These are phyloP conservation scores for Acanthopleura granulata DNA, from an alignment of 2,888 invertebrate species.

Conservation along the genomic window DNA sequence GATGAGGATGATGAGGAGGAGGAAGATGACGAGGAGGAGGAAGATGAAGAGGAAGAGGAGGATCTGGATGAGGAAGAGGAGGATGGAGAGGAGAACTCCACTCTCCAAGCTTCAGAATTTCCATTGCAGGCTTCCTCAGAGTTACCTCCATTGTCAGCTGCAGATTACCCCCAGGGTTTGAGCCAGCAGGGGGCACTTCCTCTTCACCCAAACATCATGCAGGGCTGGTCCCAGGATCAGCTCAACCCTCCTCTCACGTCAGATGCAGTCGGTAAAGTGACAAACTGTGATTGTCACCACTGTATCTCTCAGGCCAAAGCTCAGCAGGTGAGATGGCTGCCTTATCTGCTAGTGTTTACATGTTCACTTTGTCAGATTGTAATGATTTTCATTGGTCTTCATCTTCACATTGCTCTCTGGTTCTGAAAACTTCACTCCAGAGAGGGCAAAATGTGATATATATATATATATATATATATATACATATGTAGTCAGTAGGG, in stretches of 20 bases:
- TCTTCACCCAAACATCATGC: background rate
- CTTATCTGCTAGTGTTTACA: no score
- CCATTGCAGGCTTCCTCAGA: background rate
- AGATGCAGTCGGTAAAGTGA: background rate
- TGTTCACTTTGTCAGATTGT: no score
- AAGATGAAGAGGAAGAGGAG: slow-evolving; percentile 32
- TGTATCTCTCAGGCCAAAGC: slow-evolving; percentile 55
- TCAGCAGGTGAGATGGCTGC: slow-evolving; percentile 38
- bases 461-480: no score
- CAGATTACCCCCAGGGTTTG: background rate
- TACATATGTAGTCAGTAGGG: no score
- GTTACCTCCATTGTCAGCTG: background rate
- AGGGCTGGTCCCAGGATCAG: background rate
- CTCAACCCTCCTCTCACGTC: background rate
- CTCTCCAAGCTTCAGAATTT: background rate
- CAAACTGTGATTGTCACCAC: slow-evolving; percentile 60
- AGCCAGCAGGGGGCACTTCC: background rate
- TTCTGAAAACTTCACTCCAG: no score
- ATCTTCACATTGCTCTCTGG: no score
- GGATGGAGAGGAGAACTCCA: slow-evolving; percentile 16
- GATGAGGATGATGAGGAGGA: slow-evolving; percentile 48
- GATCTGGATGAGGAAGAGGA: slow-evolving; percentile 32
- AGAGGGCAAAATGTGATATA: no score
- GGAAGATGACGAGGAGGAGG: slow-evolving; percentile 35
- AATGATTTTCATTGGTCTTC: no score